Conservation (phyloP, 2,113 vertebrate species). For the Alexandromys fortis region DNA sequence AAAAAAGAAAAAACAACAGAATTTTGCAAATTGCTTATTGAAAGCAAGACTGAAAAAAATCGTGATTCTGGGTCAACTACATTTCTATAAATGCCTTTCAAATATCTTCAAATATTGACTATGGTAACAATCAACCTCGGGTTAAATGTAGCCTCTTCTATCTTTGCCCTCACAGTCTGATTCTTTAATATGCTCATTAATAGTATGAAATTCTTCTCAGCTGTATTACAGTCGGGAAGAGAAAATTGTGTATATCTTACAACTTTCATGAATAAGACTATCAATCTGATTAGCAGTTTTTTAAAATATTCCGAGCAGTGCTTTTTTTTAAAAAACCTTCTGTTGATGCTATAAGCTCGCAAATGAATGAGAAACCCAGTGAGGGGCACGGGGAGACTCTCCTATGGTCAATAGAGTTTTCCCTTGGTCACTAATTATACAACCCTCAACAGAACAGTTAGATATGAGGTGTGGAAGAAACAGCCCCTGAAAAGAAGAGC, state of each 20-base stretch:
- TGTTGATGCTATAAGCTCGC: not conserved
- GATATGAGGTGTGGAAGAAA: not conserved
- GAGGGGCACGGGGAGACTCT: not conserved
- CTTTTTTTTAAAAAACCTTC: not conserved
- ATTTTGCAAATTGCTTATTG: constrained; percentile 2
- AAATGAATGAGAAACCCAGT: not conserved
- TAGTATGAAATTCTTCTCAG: not conserved
- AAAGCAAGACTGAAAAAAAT: not conserved
- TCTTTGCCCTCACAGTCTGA: not conserved
- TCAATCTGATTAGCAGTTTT: constrained; percentile 48
- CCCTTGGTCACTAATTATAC: not conserved
- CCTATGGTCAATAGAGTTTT: not conserved
- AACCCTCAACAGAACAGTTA: not conserved
- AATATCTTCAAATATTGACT: constrained; percentile 22
- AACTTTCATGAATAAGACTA: constrained; percentile 49
- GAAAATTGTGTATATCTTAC: not conserved
- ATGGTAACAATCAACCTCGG: not conserved
- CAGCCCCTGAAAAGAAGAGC: not conserved
- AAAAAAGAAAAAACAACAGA: not conserved
- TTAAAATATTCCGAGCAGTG: constrained; percentile 18
- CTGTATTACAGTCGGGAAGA: not conserved
- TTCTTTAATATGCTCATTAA: not conserved
- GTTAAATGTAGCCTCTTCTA: not conserved
- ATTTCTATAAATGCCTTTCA: constrained; percentile 21
- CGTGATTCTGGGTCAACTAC: not conserved